These are phyloP conservation scores for Accipiter cooperii DNA, from an alignment of 2,113 vertebrate species.

Conservation along the genomic window DNA sequence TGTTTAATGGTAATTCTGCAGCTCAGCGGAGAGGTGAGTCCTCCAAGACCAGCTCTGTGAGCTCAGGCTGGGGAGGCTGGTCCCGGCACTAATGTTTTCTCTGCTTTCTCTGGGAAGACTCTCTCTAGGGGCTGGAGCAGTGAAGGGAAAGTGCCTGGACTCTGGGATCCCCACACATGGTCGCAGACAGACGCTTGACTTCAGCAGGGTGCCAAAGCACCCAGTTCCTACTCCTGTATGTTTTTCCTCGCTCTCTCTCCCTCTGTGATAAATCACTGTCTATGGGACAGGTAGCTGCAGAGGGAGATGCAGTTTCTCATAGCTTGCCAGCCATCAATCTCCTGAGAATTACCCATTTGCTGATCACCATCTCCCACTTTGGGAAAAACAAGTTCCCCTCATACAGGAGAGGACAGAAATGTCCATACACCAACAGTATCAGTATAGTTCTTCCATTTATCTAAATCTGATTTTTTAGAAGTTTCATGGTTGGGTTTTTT, in stretches of 20 bases:
- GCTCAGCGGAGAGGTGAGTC: neutral
- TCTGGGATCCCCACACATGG: neutral
- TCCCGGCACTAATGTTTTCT: neutral
- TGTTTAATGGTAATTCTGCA: neutral
- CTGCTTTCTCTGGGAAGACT: neutral
- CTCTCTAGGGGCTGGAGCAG: neutral
- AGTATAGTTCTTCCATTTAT: neutral
- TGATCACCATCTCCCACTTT: neutral
- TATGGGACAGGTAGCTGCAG: neutral
- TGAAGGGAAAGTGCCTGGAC: neutral
- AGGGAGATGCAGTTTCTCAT: neutral
- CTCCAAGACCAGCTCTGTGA: neutral
- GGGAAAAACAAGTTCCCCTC: neutral
- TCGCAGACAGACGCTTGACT: neutral
- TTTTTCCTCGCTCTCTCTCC: neutral
- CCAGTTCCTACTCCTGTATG: neutral
- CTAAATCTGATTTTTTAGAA: neutral
- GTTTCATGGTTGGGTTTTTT: neutral
- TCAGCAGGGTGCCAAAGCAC: neutral
- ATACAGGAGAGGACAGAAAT: neutral
- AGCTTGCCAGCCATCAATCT: neutral
- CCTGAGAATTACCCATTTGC: neutral
- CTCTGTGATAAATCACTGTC: neutral
- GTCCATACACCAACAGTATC: neutral
- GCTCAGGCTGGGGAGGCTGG: neutral